A percentile compares a stretch with the other conserved stretches of the same genome.
Conservation (phyloP, 2,888 invertebrate genomes). For the Himalopsyche japonica region DNA sequence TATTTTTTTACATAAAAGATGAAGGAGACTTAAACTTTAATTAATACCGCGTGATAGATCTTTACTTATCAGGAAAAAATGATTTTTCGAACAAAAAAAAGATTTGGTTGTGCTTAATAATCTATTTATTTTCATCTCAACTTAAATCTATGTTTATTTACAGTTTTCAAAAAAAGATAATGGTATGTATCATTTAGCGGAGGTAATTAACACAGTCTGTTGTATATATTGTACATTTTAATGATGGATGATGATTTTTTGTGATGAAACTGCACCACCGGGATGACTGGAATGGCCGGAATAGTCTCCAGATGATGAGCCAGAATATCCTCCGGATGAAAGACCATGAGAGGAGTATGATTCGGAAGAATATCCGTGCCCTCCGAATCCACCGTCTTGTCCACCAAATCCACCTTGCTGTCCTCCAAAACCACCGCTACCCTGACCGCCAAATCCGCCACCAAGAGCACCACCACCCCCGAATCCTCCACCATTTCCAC, state of each 20-base stretch:
- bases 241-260: slow-evolving; percentile 24
- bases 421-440: not conserved
- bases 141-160: not conserved
- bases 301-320: not conserved
- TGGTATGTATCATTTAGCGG: not conserved
- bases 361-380: not conserved
- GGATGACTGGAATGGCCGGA: slow-evolving; percentile 8
- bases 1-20: no score
- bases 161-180: not conserved
- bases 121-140: not conserved
- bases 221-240: not conserved
- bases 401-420: not conserved
- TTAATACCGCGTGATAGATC: no score
- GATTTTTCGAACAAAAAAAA: no score
- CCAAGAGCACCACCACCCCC: not conserved
- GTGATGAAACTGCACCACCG: slow-evolving; percentile 16
- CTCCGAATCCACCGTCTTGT: not conserved
- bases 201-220: not conserved
- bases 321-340: not conserved
- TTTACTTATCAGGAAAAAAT: no score
- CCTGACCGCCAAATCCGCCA: not conserved
- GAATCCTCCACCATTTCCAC: not conserved
- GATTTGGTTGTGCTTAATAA: not conserved
- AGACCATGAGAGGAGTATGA: not conserved
- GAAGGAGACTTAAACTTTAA: no score